Evolutionary conservation across 2,113 vertebrate species (phyloP), one percentile per base, ranked within the genome.

Genomic region (Sinocyclocheilus anshuiensis): DNA sequence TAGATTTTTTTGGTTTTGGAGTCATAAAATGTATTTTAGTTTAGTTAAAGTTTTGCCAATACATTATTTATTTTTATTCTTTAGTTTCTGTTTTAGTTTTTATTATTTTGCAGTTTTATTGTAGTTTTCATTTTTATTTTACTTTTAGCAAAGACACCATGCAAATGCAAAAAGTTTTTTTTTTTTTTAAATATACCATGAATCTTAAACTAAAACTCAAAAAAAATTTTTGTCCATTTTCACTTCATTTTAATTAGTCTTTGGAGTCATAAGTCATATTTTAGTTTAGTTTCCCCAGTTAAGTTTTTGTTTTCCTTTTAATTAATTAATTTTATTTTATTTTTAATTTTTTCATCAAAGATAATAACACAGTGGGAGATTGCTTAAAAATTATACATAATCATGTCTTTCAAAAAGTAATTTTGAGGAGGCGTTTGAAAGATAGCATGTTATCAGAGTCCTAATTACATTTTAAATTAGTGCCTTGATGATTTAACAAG

Each of bases 401-500:
- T 50, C 59, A 29, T 4, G 39, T 81, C 36, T 67, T 29, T 29
- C 7, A 22, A 29, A 48, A 81, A 26, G 79, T 48, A 12, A 81
- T 45, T 81, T 12, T 74, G 77, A 76, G 71, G 57, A n/a, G 39
- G 61, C 55, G 42, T 57, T 36, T 78, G 85, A 72, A 26, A 39
- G 12, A 88, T 84, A 75, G 77, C 36, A 82, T 71, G 84, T 84
- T 85, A 89, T 84, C 81, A 83, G 87, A 87, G 33, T 88, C 75
- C 57, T 88, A 89, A 85, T 88, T 90, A 90, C 89, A 90, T 89
- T 90, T 91, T 93, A 94, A 92, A 94, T 93, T 91, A 92, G 87
- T 89, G 89, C 89, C 87, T 90, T 94, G 93, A 93, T 94, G 91
- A 91, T 91, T 92, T 94, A 93, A 93, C 81, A 84, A 95, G 92